Evolutionary conservation across 2,888 invertebrate genomes (phyloP), one percentile per base, ranked within the genome.

Genomic region (Parascotia fuliginaria): DNA sequence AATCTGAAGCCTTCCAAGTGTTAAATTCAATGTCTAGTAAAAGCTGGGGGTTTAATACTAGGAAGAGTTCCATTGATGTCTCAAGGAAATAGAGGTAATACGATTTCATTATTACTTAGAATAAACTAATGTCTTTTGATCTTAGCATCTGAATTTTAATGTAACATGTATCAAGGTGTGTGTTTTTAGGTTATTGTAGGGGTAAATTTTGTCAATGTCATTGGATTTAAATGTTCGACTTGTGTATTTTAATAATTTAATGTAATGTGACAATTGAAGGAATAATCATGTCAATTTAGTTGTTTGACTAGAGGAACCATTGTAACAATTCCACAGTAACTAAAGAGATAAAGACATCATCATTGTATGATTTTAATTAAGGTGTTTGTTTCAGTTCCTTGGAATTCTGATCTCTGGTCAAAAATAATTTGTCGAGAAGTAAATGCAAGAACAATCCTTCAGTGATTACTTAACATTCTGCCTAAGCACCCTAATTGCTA

Each of bases 1-100:
- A 85, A 89, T 91, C 92, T 90, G 92, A 91, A 91, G 92, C 92
- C 91, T 92, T 91, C 88, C 87, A 83, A 85, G 89, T 89, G 83
- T 87, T 89, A 83, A 88, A 89, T 91, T 90, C 90, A 83, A 85
- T 87, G 85, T 85, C 79, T 70, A 43, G 65, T 64, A 80, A 67
- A 86, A 84, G 83, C 88, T 86, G 87, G 88, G 89, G 90, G 86
- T 87, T 88, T 83, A 87, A 87, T 87, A 81, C 87, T 87, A 76
- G 81, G 84, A 84, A 84, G 88, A 83, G 83, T 87, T 84, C 82
- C 79, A 74, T 70, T 77, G 81, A 81, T 81, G 78, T 81, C 77
- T 77, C 74, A 76, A 79, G 86, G 86, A 88, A 79, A 80, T 83
- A 81, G 79, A 91, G 91, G 91, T 91, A 84, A 81, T 65, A 58